phyloP scores from a whole-genome alignment of 2,888 invertebrate genomes.

The Drosophila setosimentum region DNA sequence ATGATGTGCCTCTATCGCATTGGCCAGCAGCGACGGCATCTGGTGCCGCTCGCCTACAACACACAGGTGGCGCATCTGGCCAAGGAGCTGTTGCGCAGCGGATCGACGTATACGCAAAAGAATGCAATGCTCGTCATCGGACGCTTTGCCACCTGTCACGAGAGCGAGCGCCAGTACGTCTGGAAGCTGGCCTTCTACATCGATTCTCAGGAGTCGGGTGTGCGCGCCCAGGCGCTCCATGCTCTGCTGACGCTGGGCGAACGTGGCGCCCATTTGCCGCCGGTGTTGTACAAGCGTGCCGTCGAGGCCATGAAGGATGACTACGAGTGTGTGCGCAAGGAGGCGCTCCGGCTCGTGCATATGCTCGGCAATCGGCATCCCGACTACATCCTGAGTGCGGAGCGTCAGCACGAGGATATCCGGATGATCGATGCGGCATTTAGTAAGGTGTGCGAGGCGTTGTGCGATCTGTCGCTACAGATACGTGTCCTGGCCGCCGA shows the following conservation, averaged over 20 bases:
- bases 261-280: slow-evolving; percentile 92
- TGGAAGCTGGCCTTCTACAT: slow-evolving; percentile 94
- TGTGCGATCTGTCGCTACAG: slow-evolving; percentile 96
- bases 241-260: slow-evolving; percentile 93
- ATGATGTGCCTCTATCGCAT: slow-evolving; percentile 83
- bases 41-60: slow-evolving; percentile 78
- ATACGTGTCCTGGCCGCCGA: slow-evolving; percentile 92
- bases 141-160: slow-evolving; percentile 85
- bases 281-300: slow-evolving; percentile 88
- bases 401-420: slow-evolving; percentile 92
- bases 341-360: slow-evolving; percentile 94
- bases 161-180: slow-evolving; percentile 87
- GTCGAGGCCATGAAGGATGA: slow-evolving; percentile 94
- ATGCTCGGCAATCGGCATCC: slow-evolving; percentile 94
- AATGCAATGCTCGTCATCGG: slow-evolving; percentile 84
- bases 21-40: slow-evolving; percentile 73
- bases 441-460: slow-evolving; percentile 95
- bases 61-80: slow-evolving; percentile 84
- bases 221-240: slow-evolving; percentile 94
- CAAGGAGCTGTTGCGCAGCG: slow-evolving; percentile 82
- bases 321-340: slow-evolving; percentile 96
- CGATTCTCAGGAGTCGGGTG: slow-evolving; percentile 95
- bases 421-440: slow-evolving; percentile 98
- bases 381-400: slow-evolving; percentile 89
- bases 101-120: slow-evolving; percentile 84